Base-by-base conservation (phyloP, 2,113 vertebrate species). In the Thomomys bottae region DNA sequence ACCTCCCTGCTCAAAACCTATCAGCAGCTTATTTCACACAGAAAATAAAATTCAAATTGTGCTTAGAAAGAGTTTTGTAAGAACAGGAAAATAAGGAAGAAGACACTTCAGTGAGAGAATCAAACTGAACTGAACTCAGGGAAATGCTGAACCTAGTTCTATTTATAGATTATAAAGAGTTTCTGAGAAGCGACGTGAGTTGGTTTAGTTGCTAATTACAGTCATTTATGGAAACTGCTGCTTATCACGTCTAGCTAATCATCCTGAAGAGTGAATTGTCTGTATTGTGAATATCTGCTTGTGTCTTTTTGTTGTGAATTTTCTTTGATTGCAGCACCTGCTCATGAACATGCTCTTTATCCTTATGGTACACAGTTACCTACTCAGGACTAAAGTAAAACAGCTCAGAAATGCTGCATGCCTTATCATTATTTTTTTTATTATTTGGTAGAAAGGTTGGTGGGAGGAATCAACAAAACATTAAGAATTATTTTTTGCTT, bases 181-280 rank as follows among this genome's bases (percentile, higher is more conserved):
- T 57, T 92, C 81, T 64, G 45, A 49, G 63, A 91, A 81, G 88
- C 63, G 20, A 34, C 2, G 5, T 4, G 70, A 94, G 61, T 57
- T 70, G 63, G 63, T 68, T 94, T 78, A 79, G 73, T 84, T 73
- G 87, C 64, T 95, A 92, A 95, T 95, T 89, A 91, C 36, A 95
- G 92, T 89, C 92, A 91, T 94, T 91, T 87, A 68, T 63, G 68
- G 40, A 82, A 87, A 75, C 61, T 2, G 36, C 68, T 64, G 78
- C 84, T 89, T 67, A 78, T 68, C 87, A 32, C 85, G 54, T 67
- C 72, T 23, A 38, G 84, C 84, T 92, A 84, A 95, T 92, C 77
- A 78, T 36, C 18, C 36, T 34, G 18, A 34, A 38, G 45, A 7
- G 84, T 88, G 61, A 24, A 61, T 72, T 21, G 68, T 49, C 70